Evolutionary conservation across 2,888 invertebrate species (phyloP), one percentile per base, ranked within the genome.

Genomic region (Thera britannica): DNA sequence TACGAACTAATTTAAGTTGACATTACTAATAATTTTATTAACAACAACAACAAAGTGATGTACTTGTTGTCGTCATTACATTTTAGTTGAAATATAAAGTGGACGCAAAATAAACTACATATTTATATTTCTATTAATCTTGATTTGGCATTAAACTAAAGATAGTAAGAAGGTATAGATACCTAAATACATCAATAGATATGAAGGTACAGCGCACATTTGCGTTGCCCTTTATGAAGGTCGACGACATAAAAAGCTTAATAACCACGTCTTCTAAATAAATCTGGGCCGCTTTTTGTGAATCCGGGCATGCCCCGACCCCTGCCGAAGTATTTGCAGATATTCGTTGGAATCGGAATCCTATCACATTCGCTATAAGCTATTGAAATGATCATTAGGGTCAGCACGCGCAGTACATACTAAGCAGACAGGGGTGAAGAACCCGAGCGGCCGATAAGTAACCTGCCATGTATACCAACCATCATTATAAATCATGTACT

Each of bases 401-500:
- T 71, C 72, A 58, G 76, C 70, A 72, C 75, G 74, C 74, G 76
- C 69, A 74, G 75, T 75, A 72, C 71, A 71, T 79, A 74, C 75
- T 73, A 75, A 77, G 73, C 73, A 61, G 60, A 41, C 51, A 81
- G 84, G 86, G 90, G 88, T 90, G 86, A 90, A 88, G 88, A 89
- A 87, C 88, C 89, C 80, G 74, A 73, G 79, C 74, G 65, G 74
- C 76, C 81, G 91, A 92, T 92, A 92, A 90, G 86, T 81, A 78
- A 78, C 78, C 75, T 81, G 82, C 79, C 82, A 79, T 88, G 85
- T 88, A 87, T 84, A 85, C 87, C 84, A 79, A 75, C 83, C 80
- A 87, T 87, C 87, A 87, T 87, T 87, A 89, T 90, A 90, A 90
- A 90, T 89, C 89, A 90, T 38, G 65, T 62, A 59, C 52, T 7